Conservation (phyloP, 2,888 invertebrate species). For the Lymantria monacha region DNA sequence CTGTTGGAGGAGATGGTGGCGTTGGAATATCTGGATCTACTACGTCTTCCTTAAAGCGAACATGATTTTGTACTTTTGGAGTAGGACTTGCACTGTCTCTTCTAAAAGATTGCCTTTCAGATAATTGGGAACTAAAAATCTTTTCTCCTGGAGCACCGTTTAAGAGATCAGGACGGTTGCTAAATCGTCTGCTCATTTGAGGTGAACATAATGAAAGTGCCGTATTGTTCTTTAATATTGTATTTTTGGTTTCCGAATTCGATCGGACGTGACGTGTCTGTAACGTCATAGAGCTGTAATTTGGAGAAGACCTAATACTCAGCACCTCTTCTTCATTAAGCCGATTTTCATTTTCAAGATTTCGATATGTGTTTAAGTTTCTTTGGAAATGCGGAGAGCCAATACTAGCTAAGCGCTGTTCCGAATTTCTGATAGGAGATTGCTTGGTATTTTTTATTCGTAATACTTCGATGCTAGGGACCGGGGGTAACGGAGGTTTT, state of each 20-base stretch:
- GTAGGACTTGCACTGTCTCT: slow-evolving; percentile 59
- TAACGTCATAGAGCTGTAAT: slow-evolving; percentile 68
- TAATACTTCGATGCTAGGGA: slow-evolving; percentile 84
- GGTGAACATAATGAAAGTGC: slow-evolving; percentile 79
- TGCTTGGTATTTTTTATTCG: slow-evolving; percentile 79
- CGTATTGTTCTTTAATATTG: slow-evolving; percentile 72
- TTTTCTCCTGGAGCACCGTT: slow-evolving; percentile 71
- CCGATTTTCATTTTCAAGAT: slow-evolving; percentile 78
- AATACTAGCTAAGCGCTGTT: slow-evolving; percentile 82
- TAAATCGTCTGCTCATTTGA: slow-evolving; percentile 78
- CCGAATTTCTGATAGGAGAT: slow-evolving; percentile 67
- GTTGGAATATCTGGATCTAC: slow-evolving; percentile 67
- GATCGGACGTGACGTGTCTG: slow-evolving; percentile 73
- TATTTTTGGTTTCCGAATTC: slow-evolving; percentile 73
- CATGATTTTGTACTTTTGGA: slow-evolving; percentile 69
- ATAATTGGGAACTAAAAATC: slow-evolving; percentile 63
- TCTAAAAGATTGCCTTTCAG: slow-evolving; percentile 59
- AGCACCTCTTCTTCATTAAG: slow-evolving; percentile 59
- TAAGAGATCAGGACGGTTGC: slow-evolving; percentile 66
- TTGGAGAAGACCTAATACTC: slow-evolving; percentile 53
- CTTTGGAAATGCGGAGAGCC: slow-evolving; percentile 85
- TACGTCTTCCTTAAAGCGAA: slow-evolving; percentile 73
- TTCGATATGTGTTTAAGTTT: slow-evolving; percentile 81
- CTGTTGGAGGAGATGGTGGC: slow-evolving; percentile 71
- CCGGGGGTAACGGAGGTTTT: slow-evolving; percentile 88